Evolutionary conservation across 1,140 invertebrate species (phyloP), one percentile per base, ranked within the genome.

Genomic region (Palaemon carinicauda): DNA sequence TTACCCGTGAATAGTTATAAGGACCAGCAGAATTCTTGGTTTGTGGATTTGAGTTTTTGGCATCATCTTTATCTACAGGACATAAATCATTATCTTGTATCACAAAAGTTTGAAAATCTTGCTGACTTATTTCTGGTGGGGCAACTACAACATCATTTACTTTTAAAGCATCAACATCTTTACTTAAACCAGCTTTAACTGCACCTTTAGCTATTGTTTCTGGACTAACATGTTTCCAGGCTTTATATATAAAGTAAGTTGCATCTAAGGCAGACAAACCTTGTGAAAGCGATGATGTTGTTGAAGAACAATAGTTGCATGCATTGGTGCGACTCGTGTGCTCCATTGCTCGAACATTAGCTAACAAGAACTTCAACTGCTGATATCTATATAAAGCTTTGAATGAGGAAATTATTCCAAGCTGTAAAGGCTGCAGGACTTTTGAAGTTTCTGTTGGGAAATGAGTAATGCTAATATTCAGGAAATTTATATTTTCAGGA

Each of bases 171-270:
- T 88, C 69, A 41, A 88, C 87, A 73, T 88, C 80, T 24, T 88
- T 88, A 69, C 87, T 88, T 21, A 88, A 52, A 41, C 87, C 87
- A 53, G 87, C 87, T 73, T 88, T 88, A 27, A 88, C 87, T 24
- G 83, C 80, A 33, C 87, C 87, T 41, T 88, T 88, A 7, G 79
- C 81, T 24, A 88, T 79, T 4, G 81, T 88, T 50, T 88, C 87
- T 53, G 87, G 81, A 83, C 81, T 82, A 15, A 88, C 73, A 80
- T 88, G 87, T 71, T 54, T 88, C 87, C 87, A 88, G 27, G 87
- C 87, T 56, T 80, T 88, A 24, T 83, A 73, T 24, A 88, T 73
- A 75, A 88, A 79, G 41, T 71, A 83, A 78, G 80, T 24, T 17
- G 74, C 81, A 88, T 88, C 87, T 33, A 88, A 33, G 15, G 69